Percentiles rank a stretch among this genome's conserved stretches.
Conservation (phyloP, 2,888 invertebrate species). For the Galerucella pusilla region DNA sequence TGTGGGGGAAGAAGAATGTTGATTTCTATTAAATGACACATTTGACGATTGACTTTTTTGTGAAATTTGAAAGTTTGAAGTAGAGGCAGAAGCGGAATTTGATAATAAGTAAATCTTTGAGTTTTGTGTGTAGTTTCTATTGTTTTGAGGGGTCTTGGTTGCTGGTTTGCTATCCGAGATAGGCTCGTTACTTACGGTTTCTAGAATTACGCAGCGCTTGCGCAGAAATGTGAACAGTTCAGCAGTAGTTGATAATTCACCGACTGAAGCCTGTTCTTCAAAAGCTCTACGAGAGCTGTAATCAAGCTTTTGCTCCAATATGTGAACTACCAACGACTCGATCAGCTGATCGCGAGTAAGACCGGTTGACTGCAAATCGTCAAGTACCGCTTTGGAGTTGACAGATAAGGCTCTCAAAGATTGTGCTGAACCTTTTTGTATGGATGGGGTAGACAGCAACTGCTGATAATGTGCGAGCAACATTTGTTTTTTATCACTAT, state of each 20-base stretch:
- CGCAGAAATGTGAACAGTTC: not conserved
- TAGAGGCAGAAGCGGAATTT: not conserved
- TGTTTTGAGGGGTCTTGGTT: not conserved
- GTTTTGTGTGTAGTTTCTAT: not conserved
- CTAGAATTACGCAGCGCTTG: not conserved
- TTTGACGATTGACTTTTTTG: not conserved
- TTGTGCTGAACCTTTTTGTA: slow-evolving; percentile 6
- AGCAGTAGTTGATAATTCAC: slow-evolving; percentile 2
- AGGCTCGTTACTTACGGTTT: not conserved
- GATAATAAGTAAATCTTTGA: not conserved
- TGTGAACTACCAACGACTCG: not conserved
- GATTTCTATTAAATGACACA: not conserved
- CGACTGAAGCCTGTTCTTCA: not conserved
- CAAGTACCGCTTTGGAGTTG: slow-evolving; percentile 2
- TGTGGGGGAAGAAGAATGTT: not conserved
- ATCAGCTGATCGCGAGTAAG: not conserved
- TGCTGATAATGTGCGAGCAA: not conserved
- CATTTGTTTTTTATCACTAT: slow-evolving; percentile 7
- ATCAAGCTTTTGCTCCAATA: slow-evolving; percentile 2
- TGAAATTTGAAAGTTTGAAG: not conserved
- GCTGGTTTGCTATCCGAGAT: not conserved
- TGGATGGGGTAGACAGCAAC: slow-evolving; percentile 2
- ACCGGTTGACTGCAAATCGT: slow-evolving; percentile 2
- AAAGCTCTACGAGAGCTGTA: not conserved
- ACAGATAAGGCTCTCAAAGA: slow-evolving; percentile 3